Evolutionary conservation across 2,113 vertebrate species (phyloP).

Genomic region (Ivindomyrus marchei): DNA sequence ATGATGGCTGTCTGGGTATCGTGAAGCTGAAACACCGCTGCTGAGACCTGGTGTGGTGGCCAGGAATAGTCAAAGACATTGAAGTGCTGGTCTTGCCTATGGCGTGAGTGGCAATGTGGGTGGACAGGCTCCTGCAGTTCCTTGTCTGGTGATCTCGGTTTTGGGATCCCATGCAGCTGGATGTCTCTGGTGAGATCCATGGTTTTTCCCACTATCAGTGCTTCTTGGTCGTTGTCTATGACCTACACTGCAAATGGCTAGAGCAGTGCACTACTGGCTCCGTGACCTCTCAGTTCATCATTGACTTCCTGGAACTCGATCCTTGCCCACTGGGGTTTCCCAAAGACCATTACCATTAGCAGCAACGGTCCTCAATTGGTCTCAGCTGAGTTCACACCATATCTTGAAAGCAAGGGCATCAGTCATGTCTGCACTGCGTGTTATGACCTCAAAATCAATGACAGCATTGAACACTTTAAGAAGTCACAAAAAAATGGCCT

Average conservation of each 20-base stretch:
- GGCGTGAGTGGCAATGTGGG: neutral
- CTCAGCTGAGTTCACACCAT: neutral
- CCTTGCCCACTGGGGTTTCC: neutral
- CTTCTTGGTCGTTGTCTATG: conserved; percentile 21
- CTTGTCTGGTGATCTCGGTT: neutral
- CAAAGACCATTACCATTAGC: neutral
- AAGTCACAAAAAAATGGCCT: neutral
- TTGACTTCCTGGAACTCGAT: neutral
- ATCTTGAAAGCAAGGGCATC: neutral
- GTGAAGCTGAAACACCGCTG: neutral
- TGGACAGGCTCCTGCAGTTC: neutral
- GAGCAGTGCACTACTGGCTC: neutral
- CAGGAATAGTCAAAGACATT: neutral
- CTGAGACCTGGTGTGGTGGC: neutral
- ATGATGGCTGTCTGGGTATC: neutral
- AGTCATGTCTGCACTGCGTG: neutral
- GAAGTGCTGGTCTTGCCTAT: neutral
- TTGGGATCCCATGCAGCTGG: conserved; percentile 12
- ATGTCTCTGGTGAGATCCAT: conserved; percentile 18
- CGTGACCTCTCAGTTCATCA: neutral
- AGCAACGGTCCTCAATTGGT: neutral
- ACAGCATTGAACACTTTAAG: neutral
- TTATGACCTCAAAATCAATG: neutral
- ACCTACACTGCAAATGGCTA: conserved; percentile 26
- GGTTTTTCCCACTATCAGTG: neutral